Evolutionary conservation across 2,888 invertebrate genomes (phyloP).

Genomic region (Slavum lentiscoides): DNA sequence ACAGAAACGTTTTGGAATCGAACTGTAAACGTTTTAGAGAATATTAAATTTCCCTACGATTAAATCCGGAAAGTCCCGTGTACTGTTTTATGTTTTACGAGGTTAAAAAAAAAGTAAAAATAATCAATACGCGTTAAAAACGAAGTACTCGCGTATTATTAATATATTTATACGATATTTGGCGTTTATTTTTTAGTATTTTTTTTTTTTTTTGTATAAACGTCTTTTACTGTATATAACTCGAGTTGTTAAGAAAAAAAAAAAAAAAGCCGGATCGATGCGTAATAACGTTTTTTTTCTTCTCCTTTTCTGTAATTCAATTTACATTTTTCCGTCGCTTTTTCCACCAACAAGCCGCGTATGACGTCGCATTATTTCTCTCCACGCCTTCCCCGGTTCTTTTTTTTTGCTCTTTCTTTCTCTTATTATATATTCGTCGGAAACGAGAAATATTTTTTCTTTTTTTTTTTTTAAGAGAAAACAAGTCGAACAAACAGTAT

Average conservation of each 20-base stretch:
- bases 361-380: background rate
- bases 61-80: conserved; percentile 8
- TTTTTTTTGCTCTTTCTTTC: too few species aligned
- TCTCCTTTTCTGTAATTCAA: background rate
- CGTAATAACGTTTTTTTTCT: background rate
- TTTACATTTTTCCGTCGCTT: conserved; percentile 24
- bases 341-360: background rate
- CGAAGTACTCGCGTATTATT: background rate
- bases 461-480: background rate
- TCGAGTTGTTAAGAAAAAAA: conserved; percentile 2
- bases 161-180: conserved; percentile 28
- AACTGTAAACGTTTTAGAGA: conserved; percentile 9
- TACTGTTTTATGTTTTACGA: background rate
- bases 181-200: background rate
- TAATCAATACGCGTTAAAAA: conserved; percentile 7
- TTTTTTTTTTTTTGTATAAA: background rate
- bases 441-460: too few species aligned
- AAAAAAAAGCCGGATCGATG: conserved; percentile 1
- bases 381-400: too few species aligned
- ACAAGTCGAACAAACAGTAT: background rate
- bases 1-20: background rate
- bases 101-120: background rate
- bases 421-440: too few species aligned
- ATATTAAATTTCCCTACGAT: conserved; percentile 10
- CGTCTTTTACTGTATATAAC: background rate